A percentile compares a stretch with the other conserved stretches of the same genome.
Evolutionary conservation across 2,113 vertebrate species (phyloP).

Genomic region (Hyperopisus bebe): DNA sequence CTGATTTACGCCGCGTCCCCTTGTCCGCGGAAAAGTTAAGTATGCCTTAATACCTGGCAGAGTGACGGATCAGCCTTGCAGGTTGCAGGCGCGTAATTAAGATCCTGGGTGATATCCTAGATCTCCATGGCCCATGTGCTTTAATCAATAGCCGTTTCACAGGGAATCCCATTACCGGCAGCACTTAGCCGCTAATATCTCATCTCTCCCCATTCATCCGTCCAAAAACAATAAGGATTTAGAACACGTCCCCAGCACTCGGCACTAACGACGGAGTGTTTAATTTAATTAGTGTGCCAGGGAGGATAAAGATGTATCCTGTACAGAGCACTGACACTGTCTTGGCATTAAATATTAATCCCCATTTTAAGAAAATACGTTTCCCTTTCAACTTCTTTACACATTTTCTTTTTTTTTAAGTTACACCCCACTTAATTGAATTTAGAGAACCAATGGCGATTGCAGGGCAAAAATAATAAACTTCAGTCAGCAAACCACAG

Average conservation of each 20-base stretch:
- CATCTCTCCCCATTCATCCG: conserved; percentile 54
- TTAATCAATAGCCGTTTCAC: conserved; percentile 65
- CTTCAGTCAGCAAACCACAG: background rate
- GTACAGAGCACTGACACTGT: background rate
- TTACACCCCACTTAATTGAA: background rate
- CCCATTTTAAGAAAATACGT: conserved; percentile 2
- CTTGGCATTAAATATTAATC: background rate
- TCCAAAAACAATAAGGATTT: conserved; percentile 59
- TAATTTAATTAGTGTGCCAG: conserved; percentile 46
- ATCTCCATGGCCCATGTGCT: conserved; percentile 46
- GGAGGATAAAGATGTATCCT: conserved; percentile 2
- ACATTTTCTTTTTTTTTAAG: background rate
- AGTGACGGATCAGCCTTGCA: background rate
- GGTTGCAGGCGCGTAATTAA: conserved; percentile 54
- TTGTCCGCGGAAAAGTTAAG: background rate
- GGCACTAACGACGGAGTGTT: conserved; percentile 60
- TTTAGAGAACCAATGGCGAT: background rate
- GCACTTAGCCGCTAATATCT: conserved; percentile 70
- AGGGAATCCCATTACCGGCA: conserved; percentile 62
- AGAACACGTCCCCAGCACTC: conserved; percentile 55
- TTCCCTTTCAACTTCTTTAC: background rate
- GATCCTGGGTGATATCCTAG: conserved; percentile 51
- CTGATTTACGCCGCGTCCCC: background rate
- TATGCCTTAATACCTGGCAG: background rate
- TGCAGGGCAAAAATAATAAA: background rate